A percentile compares a stretch with the other conserved stretches of the same genome.
Evolutionary conservation across 2,797 vertebrate genomes (phyloP).

Genomic region (Spondyliosoma cantharus): DNA sequence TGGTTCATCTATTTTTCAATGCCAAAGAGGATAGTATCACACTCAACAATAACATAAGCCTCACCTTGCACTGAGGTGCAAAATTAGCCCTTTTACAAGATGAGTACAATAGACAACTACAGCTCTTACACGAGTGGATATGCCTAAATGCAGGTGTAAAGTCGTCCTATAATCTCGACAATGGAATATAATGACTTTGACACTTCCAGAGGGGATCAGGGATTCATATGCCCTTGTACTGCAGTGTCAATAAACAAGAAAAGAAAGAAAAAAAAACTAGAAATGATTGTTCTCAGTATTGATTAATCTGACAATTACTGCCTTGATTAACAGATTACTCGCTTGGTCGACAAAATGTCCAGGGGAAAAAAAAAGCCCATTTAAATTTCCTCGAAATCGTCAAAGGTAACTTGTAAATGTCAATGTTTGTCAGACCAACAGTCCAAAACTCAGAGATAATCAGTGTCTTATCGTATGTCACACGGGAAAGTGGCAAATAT

Average conservation of each 20-base stretch:
- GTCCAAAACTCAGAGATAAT: neutral
- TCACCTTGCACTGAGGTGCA: neutral
- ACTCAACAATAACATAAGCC: neutral
- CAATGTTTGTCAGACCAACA: neutral
- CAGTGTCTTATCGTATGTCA: neutral
- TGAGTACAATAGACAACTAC: neutral
- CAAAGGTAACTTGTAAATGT: neutral
- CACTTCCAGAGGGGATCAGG: neutral
- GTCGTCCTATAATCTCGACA: neutral
- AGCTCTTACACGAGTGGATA: neutral
- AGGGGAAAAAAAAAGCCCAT: neutral
- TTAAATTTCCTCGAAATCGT: neutral
- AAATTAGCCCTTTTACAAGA: neutral
- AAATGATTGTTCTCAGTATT: neutral
- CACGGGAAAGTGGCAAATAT: neutral
- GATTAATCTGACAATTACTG: neutral
- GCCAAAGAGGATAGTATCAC: neutral
- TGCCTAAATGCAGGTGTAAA: neutral
- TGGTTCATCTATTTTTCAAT: neutral
- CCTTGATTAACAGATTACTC: neutral
- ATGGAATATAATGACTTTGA: neutral
- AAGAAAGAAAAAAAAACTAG: too few species aligned
- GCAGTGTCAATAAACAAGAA: neutral
- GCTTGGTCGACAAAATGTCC: neutral
- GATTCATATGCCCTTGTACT: neutral